Evolutionary conservation across 1,140 invertebrate species (phyloP), one percentile per base, ranked within the genome.

Genomic region (Tyrophagus putrescentiae): DNA sequence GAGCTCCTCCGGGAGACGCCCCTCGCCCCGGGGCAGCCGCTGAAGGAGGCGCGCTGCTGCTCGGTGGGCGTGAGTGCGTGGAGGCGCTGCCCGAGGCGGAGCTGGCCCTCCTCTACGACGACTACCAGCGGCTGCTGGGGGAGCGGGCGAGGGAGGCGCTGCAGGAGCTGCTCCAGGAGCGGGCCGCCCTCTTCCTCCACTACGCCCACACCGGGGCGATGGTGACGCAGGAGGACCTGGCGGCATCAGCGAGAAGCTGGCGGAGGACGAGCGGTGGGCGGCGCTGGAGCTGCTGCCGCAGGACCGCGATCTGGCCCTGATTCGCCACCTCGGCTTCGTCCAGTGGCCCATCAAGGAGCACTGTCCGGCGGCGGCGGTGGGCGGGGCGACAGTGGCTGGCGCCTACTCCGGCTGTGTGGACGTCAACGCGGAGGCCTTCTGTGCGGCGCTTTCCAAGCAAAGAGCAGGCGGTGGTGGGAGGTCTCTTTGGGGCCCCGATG

Each of bases 11-110:
- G 93, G 70, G 90, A 95, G 72, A 93, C 89, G 2, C 86, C 87
- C 0, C 88, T 96, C 23, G 77, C 73, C 23, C 89, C 91, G 27
- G 93, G 92, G 4, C 93, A 95, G 73, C 81, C 84, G 65, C 74
- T 97, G 57, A 83, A 84, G 3, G 92, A 98, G 75, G 86, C 95
- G 31, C 78, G 88, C 87, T 96, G 6, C 76, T 93, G 36, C 91
- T 98, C 69, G 87, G 94, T 82, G 92, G 91, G 0, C 79, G 91
- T 29, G 90, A 95, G 70, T 94, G 91, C 69, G 96, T 90, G 71
- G 89, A 92, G 65, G 83, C 84, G 0, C 76, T 98, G 25, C 82
- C 85, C 0, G 88, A 93, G 68, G 79, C 84, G 48, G 91, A 96
- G 70, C 85, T 90, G 68, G 82, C 87, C 68, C 79, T 87, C 66